phyloP scores from a whole-genome alignment of 2,113 vertebrate genomes.

The Tetraodon nigroviridis region DNA sequence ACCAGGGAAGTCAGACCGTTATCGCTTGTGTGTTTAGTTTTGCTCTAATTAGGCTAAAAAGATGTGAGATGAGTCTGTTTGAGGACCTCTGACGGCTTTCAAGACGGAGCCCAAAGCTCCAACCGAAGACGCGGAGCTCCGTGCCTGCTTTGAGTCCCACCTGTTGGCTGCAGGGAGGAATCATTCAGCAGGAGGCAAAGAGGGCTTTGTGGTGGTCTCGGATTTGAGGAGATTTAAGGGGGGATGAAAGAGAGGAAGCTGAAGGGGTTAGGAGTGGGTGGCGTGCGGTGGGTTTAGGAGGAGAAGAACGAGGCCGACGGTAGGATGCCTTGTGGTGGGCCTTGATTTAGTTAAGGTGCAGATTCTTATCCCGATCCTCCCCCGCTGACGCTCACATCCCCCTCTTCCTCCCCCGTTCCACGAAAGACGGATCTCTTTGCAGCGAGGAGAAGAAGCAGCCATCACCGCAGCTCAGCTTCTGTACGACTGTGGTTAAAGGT shows the following conservation, averaged over 20 bases:
- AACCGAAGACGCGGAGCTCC: too few species aligned
- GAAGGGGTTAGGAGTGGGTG: conserved; percentile 51
- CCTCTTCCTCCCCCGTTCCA: conserved; percentile 77
- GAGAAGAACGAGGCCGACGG: conserved; percentile 45
- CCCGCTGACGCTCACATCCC: conserved; percentile 58
- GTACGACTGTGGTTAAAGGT: conserved; percentile 60
- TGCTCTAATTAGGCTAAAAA: too few species aligned
- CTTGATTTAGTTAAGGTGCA: conserved; percentile 70
- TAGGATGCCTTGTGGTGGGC: conserved; percentile 66
- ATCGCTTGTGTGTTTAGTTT: too few species aligned
- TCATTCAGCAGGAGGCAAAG: conserved; percentile 35
- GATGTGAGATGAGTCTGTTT: too few species aligned
- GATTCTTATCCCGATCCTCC: conserved; percentile 66
- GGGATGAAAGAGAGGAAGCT: conserved; percentile 43
- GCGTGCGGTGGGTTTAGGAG: conserved; percentile 71
- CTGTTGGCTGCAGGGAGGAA: conserved; percentile 7
- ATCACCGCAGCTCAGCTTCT: conserved; percentile 57
- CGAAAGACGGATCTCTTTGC: conserved; percentile 77
- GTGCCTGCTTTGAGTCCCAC: too few species aligned
- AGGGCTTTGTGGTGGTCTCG: conserved; percentile 71
- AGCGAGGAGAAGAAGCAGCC: conserved; percentile 49
- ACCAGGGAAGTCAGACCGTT: too few species aligned
- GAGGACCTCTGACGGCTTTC: too few species aligned
- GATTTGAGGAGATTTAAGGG: conserved; percentile 62
- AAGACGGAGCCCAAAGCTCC: too few species aligned